Conservation (phyloP, 2,113 vertebrate species). For the Paramisgurnus dabryanus region DNA sequence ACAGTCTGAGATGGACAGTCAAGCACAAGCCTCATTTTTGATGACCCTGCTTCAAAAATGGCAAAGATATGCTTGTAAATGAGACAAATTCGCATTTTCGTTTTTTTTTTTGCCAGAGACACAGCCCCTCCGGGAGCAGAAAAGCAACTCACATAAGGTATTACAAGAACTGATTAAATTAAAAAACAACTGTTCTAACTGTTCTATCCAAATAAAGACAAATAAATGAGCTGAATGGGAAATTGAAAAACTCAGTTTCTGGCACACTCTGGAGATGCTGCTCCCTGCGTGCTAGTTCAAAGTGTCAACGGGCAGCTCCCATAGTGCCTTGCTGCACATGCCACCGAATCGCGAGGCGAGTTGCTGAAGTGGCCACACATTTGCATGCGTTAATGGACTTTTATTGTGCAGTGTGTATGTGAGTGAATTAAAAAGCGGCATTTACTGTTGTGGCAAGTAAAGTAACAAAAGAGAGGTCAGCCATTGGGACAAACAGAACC, state of each 20-base stretch:
- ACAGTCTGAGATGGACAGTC: conserved; percentile 33
- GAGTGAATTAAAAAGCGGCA: conserved; percentile 29
- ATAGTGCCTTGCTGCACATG: conserved; percentile 32
- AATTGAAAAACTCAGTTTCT: conserved; percentile 27
- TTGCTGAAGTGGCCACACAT: conserved; percentile 40
- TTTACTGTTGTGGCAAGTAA: conserved; percentile 32
- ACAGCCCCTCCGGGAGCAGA: neutral
- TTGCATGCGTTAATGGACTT: conserved; percentile 50
- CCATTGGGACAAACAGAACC: conserved; percentile 24
- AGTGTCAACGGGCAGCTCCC: conserved; percentile 8
- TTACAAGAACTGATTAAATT: neutral
- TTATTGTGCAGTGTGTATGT: neutral
- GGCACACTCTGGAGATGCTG: conserved; percentile 13
- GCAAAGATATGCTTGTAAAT: conserved; percentile 20
- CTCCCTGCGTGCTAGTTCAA: conserved; percentile 1
- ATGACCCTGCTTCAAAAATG: conserved; percentile 38
- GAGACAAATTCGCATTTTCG: conserved; percentile 16
- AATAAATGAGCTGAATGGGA: neutral
- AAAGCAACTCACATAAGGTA: neutral
- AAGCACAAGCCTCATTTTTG: conserved; percentile 26
- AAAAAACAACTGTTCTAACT: conserved; percentile 8
- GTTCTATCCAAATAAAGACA: conserved; percentile 26
- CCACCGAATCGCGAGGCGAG: neutral
- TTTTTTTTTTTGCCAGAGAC: neutral
- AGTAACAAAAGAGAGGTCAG: conserved; percentile 24